Evolutionary conservation across 2,888 invertebrate species (phyloP).

Genomic region (Himalopsyche anomala): DNA sequence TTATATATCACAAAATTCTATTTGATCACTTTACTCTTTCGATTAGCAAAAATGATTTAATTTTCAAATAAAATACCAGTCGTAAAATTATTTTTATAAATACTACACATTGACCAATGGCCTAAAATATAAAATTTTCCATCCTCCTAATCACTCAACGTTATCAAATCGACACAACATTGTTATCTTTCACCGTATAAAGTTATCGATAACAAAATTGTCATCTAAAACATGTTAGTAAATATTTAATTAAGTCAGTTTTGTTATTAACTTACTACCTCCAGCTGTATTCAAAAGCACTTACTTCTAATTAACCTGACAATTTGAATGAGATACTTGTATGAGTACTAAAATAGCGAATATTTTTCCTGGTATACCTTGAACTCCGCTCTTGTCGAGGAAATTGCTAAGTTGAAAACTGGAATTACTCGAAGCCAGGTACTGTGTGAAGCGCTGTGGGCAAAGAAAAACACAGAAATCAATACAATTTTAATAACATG

Average conservation of each 20-base stretch:
- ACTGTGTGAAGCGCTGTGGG: conserved; percentile 98
- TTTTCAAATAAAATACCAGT: no score
- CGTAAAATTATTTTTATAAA: no score
- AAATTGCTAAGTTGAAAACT: conserved; percentile 99
- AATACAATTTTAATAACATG: no score
- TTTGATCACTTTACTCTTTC: no score
- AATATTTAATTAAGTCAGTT: conserved; percentile 35
- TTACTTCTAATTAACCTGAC: conserved; percentile 33
- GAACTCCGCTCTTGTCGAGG: conserved; percentile 97
- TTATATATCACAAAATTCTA: no score
- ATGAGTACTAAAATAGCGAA: not conserved
- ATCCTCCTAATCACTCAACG: not conserved
- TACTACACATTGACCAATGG: no score
- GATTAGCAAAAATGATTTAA: no score
- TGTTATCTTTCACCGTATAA: conserved; percentile 35
- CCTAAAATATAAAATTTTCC: not conserved
- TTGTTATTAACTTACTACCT: conserved; percentile 23
- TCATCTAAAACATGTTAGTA: conserved; percentile 41
- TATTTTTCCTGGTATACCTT: conserved; percentile 82
- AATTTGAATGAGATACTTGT: not conserved
- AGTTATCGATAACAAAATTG: conserved; percentile 11
- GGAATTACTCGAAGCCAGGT: conserved; percentile 99
- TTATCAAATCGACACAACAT: conserved; percentile 31
- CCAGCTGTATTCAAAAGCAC: conserved; percentile 27
- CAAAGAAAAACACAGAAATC: conserved; percentile 67